Evolutionary conservation across 2,797 vertebrate genomes (phyloP).

Genomic region (Synanceia verrucosa): DNA sequence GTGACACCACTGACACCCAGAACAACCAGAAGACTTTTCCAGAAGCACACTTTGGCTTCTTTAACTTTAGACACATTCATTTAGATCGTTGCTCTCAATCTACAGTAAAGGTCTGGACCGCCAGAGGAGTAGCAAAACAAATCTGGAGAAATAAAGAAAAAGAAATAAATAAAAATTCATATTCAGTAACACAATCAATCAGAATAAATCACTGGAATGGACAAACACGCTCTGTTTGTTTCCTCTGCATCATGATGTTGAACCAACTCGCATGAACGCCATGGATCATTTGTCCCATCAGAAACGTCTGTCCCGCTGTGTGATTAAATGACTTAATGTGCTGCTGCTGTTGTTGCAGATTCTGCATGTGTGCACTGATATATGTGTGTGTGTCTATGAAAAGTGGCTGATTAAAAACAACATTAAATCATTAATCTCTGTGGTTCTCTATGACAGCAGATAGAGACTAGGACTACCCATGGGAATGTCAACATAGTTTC

Average conservation of each 20-base stretch:
- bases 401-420: conserved; percentile 21
- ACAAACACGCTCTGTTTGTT: not conserved
- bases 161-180: not conserved
- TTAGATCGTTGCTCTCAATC: not conserved
- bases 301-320: conserved; percentile 21
- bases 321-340: conserved; percentile 22
- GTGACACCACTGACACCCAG: not conserved
- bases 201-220: not conserved
- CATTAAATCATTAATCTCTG: conserved; percentile 14
- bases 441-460: no score
- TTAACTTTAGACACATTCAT: not conserved
- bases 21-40: conserved; percentile 1
- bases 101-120: not conserved
- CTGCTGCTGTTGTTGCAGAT: not conserved
- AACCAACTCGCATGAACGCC: not conserved
- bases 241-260: not conserved
- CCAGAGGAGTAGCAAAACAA: not conserved
- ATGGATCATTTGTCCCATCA: conserved; percentile 31
- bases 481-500: conserved; percentile 20
- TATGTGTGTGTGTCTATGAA: not conserved
- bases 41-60: conserved; percentile 1
- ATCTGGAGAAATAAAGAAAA: not conserved
- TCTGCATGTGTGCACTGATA: not conserved
- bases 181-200: not conserved
- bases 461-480: not conserved